Conservation (phyloP, 1,140 invertebrate genomes). For the Neodiprion pinetum region DNA sequence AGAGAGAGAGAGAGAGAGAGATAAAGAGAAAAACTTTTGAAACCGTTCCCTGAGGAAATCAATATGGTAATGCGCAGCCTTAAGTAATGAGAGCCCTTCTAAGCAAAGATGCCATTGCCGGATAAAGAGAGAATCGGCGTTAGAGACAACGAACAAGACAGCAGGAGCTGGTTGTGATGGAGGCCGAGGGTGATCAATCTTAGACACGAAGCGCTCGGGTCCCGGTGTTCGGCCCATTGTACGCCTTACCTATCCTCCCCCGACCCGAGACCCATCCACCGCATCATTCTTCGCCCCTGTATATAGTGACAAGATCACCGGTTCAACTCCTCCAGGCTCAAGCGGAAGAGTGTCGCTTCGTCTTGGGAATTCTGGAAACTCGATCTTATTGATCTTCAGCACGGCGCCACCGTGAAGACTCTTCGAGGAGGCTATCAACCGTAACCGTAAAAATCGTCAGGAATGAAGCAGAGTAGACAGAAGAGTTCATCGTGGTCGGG, state of each 20-base stretch:
- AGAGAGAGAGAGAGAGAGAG: too few relatives aligned
- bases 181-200: conserved; percentile 14
- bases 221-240: background rate
- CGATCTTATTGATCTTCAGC: background rate
- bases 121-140: background rate
- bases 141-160: background rate
- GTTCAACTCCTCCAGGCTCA: too few relatives aligned
- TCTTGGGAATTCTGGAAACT: background rate
- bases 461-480: background rate
- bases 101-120: conserved; percentile 28
- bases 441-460: background rate
- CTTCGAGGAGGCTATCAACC: background rate
- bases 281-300: background rate
- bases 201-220: background rate
- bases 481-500: background rate
- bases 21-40: conserved; percentile 27
- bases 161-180: background rate
- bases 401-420: background rate
- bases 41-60: conserved; percentile 49
- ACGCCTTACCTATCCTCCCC: background rate
- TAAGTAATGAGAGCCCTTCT: conserved; percentile 49
- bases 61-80: conserved; percentile 49
- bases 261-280: background rate
- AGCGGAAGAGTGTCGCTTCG: background rate
- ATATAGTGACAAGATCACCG: background rate